These are phyloP conservation scores for Enteromius argenteus DNA, from an alignment of 2,797 vertebrate genomes.

Conservation along the genomic window DNA sequence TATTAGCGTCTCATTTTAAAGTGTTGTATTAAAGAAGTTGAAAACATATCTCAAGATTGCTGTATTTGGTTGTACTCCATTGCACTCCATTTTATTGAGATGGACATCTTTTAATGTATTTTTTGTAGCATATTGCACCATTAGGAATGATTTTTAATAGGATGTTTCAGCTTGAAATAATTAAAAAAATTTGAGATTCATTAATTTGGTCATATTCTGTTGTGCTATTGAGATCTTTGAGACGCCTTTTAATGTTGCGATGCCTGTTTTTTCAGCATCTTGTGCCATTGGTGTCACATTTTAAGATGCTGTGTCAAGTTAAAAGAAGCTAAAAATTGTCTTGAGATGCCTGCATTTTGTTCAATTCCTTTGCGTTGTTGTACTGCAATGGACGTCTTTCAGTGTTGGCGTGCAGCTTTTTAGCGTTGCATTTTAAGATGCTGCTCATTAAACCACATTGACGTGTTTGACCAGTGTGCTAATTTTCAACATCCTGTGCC, in stretches of 20 bases:
- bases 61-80: too few species aligned
- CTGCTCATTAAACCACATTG: background rate
- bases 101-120: background rate
- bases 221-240: background rate
- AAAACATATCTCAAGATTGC: background rate
- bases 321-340: background rate
- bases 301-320: background rate
- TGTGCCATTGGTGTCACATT: background rate
- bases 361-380: background rate
- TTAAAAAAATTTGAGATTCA: background rate
- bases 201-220: background rate
- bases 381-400: background rate
- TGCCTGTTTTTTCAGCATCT: background rate
- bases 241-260: background rate
- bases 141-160: background rate
- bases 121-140: background rate
- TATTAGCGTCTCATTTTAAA: background rate
- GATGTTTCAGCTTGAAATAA: background rate
- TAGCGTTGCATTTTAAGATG: background rate
- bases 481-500: background rate
- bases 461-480: background rate
- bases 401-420: background rate
- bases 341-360: background rate
- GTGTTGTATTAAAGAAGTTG: background rate
- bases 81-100: background rate